phyloP scores from a whole-genome alignment of 1,140 invertebrate genomes.

The Campodea augens region DNA sequence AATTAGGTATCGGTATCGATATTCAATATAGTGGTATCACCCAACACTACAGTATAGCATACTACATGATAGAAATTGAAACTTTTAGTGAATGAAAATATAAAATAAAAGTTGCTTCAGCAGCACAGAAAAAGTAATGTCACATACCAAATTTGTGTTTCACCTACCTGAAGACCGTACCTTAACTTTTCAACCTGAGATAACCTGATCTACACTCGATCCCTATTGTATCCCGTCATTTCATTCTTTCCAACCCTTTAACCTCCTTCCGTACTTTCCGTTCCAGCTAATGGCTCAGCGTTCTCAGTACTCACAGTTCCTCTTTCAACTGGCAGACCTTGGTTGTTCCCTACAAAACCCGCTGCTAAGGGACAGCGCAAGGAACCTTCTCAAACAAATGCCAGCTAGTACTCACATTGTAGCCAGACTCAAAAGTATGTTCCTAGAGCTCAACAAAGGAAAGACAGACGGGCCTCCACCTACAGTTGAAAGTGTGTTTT shows the following conservation, averaged over 20 bases:
- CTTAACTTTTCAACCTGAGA: no score
- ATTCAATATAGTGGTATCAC: no score
- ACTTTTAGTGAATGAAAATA: no score
- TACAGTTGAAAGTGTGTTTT: constrained; percentile 49
- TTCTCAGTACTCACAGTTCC: constrained; percentile 61
- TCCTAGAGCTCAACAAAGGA: constrained; percentile 21
- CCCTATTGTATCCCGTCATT: background rate
- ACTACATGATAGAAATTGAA: no score
- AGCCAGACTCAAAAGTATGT: constrained; percentile 36
- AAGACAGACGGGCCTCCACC: constrained; percentile 27
- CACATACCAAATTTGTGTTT: no score
- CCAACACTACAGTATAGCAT: no score
- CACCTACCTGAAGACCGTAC: no score
- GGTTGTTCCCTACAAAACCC: constrained; percentile 61
- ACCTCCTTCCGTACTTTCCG: no score
- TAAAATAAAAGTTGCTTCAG: no score
- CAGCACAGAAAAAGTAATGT: no score
- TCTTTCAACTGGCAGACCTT: constrained; percentile 75
- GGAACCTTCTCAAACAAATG: constrained; percentile 69
- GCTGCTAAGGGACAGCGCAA: constrained; percentile 62
- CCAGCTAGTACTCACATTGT: constrained; percentile 65
- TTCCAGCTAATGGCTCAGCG: constrained; percentile 53
- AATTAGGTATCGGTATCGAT: no score
- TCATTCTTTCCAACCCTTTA: background rate
- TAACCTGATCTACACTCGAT: no score